Percentiles rank a stretch among this genome's conserved stretches.
phyloP scores from a whole-genome alignment of 2,888 invertebrate species.

The Melanargia galathea region DNA sequence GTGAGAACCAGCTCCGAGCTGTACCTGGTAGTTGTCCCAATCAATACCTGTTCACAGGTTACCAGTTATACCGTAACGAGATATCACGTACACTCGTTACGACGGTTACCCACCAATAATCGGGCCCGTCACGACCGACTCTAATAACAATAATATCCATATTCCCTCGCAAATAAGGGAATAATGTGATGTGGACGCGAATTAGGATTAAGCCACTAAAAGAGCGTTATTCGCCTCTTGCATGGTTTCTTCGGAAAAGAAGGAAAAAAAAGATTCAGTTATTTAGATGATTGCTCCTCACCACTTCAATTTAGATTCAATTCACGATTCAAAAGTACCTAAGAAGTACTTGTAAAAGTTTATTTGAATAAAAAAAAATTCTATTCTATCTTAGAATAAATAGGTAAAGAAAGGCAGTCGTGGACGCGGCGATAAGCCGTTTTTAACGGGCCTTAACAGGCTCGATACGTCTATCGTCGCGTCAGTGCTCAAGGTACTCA shows the following conservation, averaged over 20 bases:
- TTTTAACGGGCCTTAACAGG: too few relatives aligned
- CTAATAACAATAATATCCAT: conserved; percentile 80
- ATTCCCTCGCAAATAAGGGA: conserved; percentile 75
- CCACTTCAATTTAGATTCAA: too few relatives aligned
- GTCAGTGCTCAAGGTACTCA: too few relatives aligned
- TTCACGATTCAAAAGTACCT: too few relatives aligned
- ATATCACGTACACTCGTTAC: conserved; percentile 48
- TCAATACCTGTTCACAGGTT: conserved; percentile 42
- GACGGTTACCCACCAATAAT: conserved; percentile 50
- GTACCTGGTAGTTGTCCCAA: conserved; percentile 37
- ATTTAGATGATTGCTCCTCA: too few relatives aligned
- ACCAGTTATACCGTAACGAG: conserved; percentile 39
- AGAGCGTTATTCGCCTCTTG: conserved; percentile 36
- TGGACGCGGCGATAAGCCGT: too few relatives aligned
- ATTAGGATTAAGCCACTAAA: conserved; percentile 65
- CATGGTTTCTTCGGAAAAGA: not conserved
- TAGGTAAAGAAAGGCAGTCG: too few relatives aligned
- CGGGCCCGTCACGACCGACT: conserved; percentile 64
- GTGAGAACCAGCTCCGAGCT: not conserved
- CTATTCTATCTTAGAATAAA: too few relatives aligned
- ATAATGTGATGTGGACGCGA: conserved; percentile 64
- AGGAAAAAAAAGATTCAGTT: not conserved
- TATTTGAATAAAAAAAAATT: too few relatives aligned
- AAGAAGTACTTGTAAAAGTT: too few relatives aligned
- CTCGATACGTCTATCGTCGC: too few relatives aligned